A percentile compares a stretch with the other conserved stretches of the same genome.
Evolutionary conservation across 37 sponge, comb jelly and placozoan genomes (phyloP).

Genomic region (Hormiphora californensis): DNA sequence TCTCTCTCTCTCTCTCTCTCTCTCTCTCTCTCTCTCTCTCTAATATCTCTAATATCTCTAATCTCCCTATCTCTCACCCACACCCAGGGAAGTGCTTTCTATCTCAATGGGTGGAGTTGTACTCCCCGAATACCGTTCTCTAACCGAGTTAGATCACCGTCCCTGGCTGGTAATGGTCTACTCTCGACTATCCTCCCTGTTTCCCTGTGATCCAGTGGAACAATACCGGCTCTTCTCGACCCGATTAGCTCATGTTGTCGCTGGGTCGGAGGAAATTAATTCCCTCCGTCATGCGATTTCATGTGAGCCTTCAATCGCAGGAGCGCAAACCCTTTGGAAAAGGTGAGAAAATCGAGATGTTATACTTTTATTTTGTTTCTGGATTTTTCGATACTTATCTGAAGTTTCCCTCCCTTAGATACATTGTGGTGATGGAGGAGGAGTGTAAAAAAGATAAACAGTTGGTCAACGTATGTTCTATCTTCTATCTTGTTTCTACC

Average conservation of each 20-base stretch:
- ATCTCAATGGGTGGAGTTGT: not conserved
- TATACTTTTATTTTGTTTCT: not conserved
- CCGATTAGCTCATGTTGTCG: not conserved
- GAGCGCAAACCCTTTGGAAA: not conserved
- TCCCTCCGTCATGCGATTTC: not conserved
- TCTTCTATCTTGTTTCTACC: not conserved
- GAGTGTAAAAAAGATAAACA: not conserved
- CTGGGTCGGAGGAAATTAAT: not conserved
- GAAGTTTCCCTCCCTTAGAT: not conserved
- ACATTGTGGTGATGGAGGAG: not conserved
- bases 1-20: too few relatives aligned
- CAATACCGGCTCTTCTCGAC: slow-evolving; percentile 15
- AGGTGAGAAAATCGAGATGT: not conserved
- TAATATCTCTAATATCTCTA: too few relatives aligned
- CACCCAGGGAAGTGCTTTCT: slow-evolving; percentile 3
- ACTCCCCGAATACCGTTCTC: not conserved
- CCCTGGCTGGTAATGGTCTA: not conserved
- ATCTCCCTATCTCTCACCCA: too few relatives aligned
- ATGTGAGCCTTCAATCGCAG: not conserved
- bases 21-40: too few relatives aligned
- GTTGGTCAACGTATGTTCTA: not conserved
- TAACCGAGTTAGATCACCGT: not conserved
- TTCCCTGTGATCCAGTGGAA: not conserved
- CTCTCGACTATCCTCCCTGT: not conserved
- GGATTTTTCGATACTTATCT: not conserved